Base-by-base conservation (phyloP, 2,888 invertebrate genomes). In the Poecilus cupreus region DNA sequence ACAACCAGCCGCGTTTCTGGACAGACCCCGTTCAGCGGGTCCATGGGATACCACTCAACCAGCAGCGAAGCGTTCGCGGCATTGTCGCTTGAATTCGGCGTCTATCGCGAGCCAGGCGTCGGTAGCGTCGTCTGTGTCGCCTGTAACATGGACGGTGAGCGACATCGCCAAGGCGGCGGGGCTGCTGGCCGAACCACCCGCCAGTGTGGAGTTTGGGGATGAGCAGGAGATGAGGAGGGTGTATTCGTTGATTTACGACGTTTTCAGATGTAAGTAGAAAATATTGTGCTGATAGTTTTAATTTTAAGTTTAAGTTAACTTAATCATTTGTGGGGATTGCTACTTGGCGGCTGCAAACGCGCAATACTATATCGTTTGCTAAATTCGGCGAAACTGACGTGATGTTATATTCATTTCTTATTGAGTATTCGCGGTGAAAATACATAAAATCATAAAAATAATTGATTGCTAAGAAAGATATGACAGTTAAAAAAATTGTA, bases 211-310 rank as follows among this genome's bases (percentile, higher is more conserved):
- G 13, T 93, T 93, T 84, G 87, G 87, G 0, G 93, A 94, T 85
- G 94, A 94, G 84, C 94, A 94, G 80, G 94, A 94, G 86, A 94
- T 94, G 94, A 89, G 94, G 81, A 90, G 93, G 83, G 94, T 94
- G 22, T 94, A 94, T 85, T 93, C 94, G 0, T 90, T 95, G 39
- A 93, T 94, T 84, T 95, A 94, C 87, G 94, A 95, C 85, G 94
- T 94, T 0, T 93, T 94, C 84, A 90, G 94, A 88, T 94, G 95
- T 94, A 89, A 93, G 94, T 81, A 26, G 6, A 3, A 60, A 6
- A 2, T n/a, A n/a, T n/a, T n/a, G n/a, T n/a, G n/a, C n/a, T n/a
- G n/a, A n/a, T n/a, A n/a, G n/a, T n/a, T n/a, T n/a, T n/a, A n/a
- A n/a, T n/a, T n/a, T n/a, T n/a, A n/a, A n/a, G n/a, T n/a, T n/a